Evolutionary conservation across 37 sponge, comb jelly and placozoan genomes (phyloP), one percentile per base, ranked within the genome.

Genomic region (Hormiphora californensis): DNA sequence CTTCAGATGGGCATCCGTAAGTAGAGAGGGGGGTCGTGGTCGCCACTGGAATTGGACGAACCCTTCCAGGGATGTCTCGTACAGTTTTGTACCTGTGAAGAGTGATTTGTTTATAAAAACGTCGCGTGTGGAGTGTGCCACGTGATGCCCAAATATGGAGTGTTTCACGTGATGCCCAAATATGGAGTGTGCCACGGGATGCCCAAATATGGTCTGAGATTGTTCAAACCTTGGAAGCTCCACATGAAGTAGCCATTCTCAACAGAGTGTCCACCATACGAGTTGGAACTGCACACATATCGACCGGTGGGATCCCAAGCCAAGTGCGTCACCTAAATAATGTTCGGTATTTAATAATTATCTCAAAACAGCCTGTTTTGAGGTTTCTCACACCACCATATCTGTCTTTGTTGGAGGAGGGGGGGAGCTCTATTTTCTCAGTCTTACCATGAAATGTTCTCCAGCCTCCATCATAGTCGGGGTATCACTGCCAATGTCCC

Each of bases 291-390:
- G 85, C 89, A 86, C 8, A 96, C 90, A 44, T 92, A 96, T 34
- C 97, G 87, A 39, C 99, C 99, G 9, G 99, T 94, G 2, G 96
- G 99, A 85, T 98, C 99, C 99, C 99, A 98, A 59, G 90, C 92
- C 39, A 98, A 55, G 85, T 98, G 94, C 4, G 99, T 92, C 1
- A 88, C 86, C 25, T 65, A 44, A 12, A 54, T 9, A 15, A 49
- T 49, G n/a, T n/a, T n/a, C n/a, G n/a, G n/a, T n/a, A n/a, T n/a
- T n/a, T n/a, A n/a, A n/a, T n/a, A n/a, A n/a, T n/a, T n/a, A n/a
- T n/a, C n/a, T n/a, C n/a, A n/a, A n/a, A n/a, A n/a, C n/a, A n/a
- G n/a, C n/a, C n/a, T n/a, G n/a, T n/a, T n/a, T n/a, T n/a, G n/a
- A n/a, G n/a, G n/a, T n/a, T n/a, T n/a, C n/a, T n/a, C n/a, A n/a